Base-by-base conservation (phyloP, 2,888 invertebrate species). In the Plagodis pulveraria region DNA sequence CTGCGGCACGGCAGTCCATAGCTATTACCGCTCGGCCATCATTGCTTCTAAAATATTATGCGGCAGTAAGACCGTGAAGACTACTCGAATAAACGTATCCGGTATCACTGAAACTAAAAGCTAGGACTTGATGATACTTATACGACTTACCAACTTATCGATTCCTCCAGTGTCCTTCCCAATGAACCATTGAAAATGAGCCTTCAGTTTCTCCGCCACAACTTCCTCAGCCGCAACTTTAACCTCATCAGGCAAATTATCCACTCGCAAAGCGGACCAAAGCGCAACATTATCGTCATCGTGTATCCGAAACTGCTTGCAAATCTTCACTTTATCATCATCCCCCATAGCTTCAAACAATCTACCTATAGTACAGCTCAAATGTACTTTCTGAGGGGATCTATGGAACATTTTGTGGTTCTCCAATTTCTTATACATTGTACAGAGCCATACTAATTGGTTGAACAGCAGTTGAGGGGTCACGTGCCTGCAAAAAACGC, bases 311-410 rank as follows among this genome's bases (percentile, higher is more conserved):
- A 81, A 83, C 44, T 79, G 71, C 42, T 78, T 80, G 50, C 75
- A 79, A 6, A 90, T 56, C 63, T 65, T 71, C 0, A 74, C 48
- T 72, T 81, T 87, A 32, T 87, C 82, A 9, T 84, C 83, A 41
- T 73, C 62, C 0, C 72, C 60, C 71, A 88, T 67, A 0, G 54
- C 54, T 63, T 78, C 65, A 49, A 85, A 89, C n/a, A 90, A 60
- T 44, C 71, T 69, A 8, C 65, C 65, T 22, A 91, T 74, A 0
- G 80, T 80, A 33, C 74, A 63, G 2, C 68, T 65, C 9, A 93
- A 53, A 42, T 88, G 77, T 0, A 79, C 57, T 65, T 74, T 68
- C 74, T 89, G 91, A 0, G 87, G 88, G 0, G 86, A 87, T 22
- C 71, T 52, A 0, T 38, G 5, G 48, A 90, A 87, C 45, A 71